phyloP scores from a whole-genome alignment of 1,140 invertebrate species.

The Monomorium pharaonis region DNA sequence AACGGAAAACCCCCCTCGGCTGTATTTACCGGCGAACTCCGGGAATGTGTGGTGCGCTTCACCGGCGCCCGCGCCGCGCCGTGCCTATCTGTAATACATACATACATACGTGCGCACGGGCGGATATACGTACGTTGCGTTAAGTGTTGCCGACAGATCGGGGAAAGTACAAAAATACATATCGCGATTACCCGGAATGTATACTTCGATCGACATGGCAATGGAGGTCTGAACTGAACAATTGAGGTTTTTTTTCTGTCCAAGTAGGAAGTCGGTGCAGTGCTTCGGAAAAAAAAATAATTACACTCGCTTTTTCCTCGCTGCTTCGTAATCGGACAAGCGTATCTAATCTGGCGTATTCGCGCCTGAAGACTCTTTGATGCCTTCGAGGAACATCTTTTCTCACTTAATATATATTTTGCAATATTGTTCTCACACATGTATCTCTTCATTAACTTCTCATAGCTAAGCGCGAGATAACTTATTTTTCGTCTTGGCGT shows the following conservation, averaged over 20 bases:
- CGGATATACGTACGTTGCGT: constrained; percentile 16
- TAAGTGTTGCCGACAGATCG: neutral
- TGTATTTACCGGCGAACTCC: constrained; percentile 67
- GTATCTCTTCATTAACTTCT: neutral
- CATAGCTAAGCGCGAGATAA: neutral
- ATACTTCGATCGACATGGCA: neutral
- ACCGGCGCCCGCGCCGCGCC: neutral
- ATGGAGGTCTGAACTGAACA: neutral
- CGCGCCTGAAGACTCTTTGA: neutral
- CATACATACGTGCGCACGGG: constrained; percentile 17
- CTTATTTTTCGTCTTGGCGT: neutral
- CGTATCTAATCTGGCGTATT: neutral
- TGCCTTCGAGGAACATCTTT: neutral
- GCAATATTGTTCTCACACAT: neutral
- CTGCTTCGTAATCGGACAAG: neutral
- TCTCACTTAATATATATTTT: neutral
- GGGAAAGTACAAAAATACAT: neutral
- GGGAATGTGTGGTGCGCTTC: constrained; percentile 55
- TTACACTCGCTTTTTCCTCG: neutral
- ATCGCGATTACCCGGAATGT: neutral
- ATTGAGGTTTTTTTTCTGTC: neutral
- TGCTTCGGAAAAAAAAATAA: neutral
- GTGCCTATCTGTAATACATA: too few species aligned
- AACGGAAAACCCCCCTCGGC: constrained; percentile 78
- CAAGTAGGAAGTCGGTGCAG: neutral